Evolutionary conservation across 2,113 vertebrate genomes (phyloP).

Genomic region (Anser cygnoides): DNA sequence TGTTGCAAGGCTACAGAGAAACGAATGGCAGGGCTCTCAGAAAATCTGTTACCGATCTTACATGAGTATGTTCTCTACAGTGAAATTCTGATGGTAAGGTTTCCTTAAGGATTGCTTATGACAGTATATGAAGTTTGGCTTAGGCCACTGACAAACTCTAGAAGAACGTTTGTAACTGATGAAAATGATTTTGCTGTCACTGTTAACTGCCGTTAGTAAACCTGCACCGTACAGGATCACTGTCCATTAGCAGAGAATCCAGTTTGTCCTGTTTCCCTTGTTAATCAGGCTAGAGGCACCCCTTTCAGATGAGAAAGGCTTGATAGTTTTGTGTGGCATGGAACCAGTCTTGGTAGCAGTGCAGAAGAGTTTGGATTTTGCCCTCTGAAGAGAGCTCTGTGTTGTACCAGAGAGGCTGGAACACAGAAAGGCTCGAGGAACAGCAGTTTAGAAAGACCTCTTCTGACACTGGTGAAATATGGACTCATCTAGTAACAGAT

Average conservation of each 20-base stretch:
- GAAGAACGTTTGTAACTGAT: background rate
- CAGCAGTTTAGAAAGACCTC: background rate
- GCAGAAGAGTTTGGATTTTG: background rate
- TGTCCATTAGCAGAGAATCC: rapidly evolving
- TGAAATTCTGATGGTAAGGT: conserved; percentile 90
- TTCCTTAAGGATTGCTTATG: background rate
- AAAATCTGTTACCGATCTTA: conserved; percentile 83
- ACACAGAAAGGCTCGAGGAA: background rate
- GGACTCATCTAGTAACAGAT: conserved; percentile 31
- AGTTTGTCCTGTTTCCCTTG: background rate
- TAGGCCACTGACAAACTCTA: background rate
- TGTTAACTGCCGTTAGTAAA: background rate
- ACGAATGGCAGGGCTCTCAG: conserved; percentile 79
- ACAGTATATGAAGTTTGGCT: background rate
- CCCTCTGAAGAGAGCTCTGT: background rate
- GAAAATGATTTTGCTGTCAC: background rate
- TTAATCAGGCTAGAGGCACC: background rate
- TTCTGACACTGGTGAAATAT: background rate
- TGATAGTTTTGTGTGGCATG: background rate
- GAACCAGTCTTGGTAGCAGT: background rate
- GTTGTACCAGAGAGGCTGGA: background rate
- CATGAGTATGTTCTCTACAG: conserved; percentile 92
- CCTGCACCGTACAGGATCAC: rapidly evolving
- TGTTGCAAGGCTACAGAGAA: conserved; percentile 85
- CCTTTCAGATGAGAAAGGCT: background rate